Conservation (phyloP, 2,888 invertebrate species). For the Philhelius pedissequus region DNA sequence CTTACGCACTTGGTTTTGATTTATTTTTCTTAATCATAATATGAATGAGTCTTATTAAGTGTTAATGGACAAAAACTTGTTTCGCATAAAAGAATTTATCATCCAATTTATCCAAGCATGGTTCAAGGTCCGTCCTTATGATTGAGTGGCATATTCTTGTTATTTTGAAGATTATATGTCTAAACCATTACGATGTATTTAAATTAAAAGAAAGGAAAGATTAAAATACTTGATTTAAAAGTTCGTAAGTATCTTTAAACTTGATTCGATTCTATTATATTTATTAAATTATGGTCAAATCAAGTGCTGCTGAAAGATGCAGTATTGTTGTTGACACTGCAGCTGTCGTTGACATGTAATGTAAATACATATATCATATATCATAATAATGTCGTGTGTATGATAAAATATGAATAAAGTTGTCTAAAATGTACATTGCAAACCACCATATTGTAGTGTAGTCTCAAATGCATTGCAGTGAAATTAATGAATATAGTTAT, state of each 20-base stretch:
- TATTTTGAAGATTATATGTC: neutral
- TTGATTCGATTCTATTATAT: neutral
- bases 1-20: neutral
- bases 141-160: neutral
- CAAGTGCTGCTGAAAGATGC: neutral
- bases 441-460: neutral
- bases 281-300: too few relatives aligned
- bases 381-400: too few relatives aligned
- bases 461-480: neutral
- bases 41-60: neutral
- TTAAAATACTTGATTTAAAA: neutral
- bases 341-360: neutral
- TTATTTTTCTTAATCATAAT: neutral
- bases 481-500: neutral
- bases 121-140: neutral
- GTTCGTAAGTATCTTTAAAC: neutral
- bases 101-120: neutral
- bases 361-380: too few relatives aligned
- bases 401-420: neutral
- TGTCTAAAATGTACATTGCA: neutral
- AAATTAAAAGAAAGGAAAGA: neutral
- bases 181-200: neutral
- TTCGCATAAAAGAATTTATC: neutral
- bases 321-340: neutral
- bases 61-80: neutral